Evolutionary conservation across 2,113 vertebrate species (phyloP), one percentile per base, ranked within the genome.

Genomic region (Pogonocichla stellata): DNA sequence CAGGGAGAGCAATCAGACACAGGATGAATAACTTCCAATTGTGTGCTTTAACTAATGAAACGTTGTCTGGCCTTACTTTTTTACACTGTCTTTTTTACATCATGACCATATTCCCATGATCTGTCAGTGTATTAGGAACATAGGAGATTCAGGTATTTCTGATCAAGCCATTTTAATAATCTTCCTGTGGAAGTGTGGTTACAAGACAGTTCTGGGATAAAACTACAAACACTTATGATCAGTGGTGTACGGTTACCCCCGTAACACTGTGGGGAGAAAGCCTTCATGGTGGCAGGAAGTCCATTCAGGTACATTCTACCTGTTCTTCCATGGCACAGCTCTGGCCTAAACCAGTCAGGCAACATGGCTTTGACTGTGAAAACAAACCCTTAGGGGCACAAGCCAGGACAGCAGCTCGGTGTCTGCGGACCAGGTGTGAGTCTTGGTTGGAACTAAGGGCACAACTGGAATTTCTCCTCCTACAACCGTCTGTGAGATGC

Each of bases 391-490:
- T 9, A 29, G 19, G 36, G n/a, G 20, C 38, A 62, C 1, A 6
- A 93, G 53, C 28, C 58, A 81, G 22, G 65, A n/a, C 8, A 51
- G 51, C 7, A 2, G 36, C 58, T 61, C 71, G 33, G 48, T 0
- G 0, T 45, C 22, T 53, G 56, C 7, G 4, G 34, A 80, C 10
- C 0, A 0, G 19, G 34, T 23, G 19, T 2, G 23, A 93, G 22
- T 33, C 47, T 31, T 8, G 2, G 38, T 12, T 42, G 67, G 69
- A 77, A 91, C 10, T 42, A 34, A 62, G 34, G 47, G 28, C 38
- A 45, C 28, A 16, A 2, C 31, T 19, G n/a, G n/a, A 54, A 88
- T 48, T 89, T 82, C 54, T 73, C 42, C 47, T 66, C 60, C 4
- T 12, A 38, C 19, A 61, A 25, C 8, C 0, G 1, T 16, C 56